These are phyloP conservation scores for Melieria picta DNA, from an alignment of 2,888 invertebrate genomes.

Conservation along the genomic window DNA sequence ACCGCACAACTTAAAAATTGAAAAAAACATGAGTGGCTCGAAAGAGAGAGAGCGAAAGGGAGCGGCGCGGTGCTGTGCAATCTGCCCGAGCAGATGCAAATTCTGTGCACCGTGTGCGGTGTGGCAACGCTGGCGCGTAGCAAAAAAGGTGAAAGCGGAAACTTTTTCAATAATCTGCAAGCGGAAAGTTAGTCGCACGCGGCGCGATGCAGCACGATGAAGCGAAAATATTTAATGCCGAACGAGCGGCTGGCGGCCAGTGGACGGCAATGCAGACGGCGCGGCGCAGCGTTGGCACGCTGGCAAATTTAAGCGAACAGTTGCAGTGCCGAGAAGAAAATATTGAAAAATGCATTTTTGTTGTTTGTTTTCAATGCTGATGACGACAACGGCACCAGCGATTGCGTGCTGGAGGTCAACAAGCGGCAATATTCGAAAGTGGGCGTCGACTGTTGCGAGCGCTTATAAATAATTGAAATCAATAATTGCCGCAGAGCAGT, in stretches of 20 bases:
- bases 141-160: conserved; percentile 12
- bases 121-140: too few species aligned
- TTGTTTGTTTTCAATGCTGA: neutral
- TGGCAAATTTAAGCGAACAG: conserved; percentile 23
- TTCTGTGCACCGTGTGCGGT: neutral
- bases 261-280: too few species aligned
- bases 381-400: too few species aligned
- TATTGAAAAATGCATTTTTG: conserved; percentile 2
- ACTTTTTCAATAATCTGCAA: conserved; percentile 42
- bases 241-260: conserved; percentile 47
- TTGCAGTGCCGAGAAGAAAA: conserved; percentile 16
- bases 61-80: neutral
- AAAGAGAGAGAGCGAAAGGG: neutral
- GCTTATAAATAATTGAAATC: too few species aligned
- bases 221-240: conserved; percentile 47
- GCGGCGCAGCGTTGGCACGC: conserved; percentile 3
- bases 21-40: neutral
- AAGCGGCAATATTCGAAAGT: too few species aligned
- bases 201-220: conserved; percentile 28
- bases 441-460: too few species aligned
- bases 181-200: conserved; percentile 20
- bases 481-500: too few species aligned
- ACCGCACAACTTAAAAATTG: conserved; percentile 9
- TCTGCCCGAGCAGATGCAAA: conserved; percentile 7
- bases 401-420: too few species aligned